Conservation (phyloP, 1,140 invertebrate genomes). For the Orius laevigatus region DNA sequence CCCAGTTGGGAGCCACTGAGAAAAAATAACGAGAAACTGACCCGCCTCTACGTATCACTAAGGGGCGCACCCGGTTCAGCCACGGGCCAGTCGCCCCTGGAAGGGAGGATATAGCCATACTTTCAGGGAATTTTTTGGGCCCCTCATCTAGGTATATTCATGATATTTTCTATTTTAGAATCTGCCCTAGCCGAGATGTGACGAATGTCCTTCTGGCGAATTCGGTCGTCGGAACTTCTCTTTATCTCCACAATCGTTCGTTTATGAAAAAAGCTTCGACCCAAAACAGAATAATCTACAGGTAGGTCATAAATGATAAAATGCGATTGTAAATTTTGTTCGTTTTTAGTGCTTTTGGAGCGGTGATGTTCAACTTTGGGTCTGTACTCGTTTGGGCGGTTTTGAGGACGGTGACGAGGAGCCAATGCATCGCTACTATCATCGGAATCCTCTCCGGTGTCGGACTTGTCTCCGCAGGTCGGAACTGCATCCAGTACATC, state of each 20-base stretch:
- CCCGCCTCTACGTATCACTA: no score
- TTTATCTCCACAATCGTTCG: conserved; percentile 44
- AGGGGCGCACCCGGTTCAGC: no score
- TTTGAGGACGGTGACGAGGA: conserved; percentile 44
- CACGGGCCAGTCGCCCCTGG: no score
- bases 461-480: conserved; percentile 39
- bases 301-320: conserved; percentile 26
- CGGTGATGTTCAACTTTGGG: conserved; percentile 49
- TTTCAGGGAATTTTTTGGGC: no score
- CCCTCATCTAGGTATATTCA: no score
- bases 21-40: no score
- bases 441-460: conserved; percentile 41
- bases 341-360: conserved; percentile 36
- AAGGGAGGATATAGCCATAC: no score
- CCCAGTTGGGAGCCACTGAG: no score
- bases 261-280: conserved; percentile 32
- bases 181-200: conserved; percentile 37
- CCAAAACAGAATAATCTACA: conserved; percentile 32
- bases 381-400: conserved; percentile 56
- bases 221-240: conserved; percentile 37
- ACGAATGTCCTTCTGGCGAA: conserved; percentile 38
- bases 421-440: conserved; percentile 37
- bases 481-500: conserved; percentile 36
- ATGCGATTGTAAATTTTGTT: conserved; percentile 20
- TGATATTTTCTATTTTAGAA: no score